Evolutionary conservation across 1,140 invertebrate genomes (phyloP).

Genomic region (Pemphigus obesinymphae): DNA sequence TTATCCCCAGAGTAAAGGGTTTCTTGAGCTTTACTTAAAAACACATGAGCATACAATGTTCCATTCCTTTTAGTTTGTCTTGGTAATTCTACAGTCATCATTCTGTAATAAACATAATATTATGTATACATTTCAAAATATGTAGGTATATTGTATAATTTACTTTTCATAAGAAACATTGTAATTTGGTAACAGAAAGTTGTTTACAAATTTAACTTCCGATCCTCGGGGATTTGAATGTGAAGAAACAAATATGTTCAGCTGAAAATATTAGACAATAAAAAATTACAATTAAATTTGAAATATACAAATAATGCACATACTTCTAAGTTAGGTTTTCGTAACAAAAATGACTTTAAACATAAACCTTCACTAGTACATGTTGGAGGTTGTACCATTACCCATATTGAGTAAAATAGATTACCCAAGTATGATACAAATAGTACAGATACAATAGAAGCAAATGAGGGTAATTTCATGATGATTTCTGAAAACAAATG

Average conservation of each 20-base stretch:
- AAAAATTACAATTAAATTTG: neutral
- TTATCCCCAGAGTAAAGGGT: neutral
- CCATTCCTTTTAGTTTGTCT: constrained; percentile 12
- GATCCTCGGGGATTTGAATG: neutral
- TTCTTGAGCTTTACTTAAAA: constrained; percentile 3
- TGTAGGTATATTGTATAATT: neutral
- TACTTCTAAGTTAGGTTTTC: constrained; percentile 35
- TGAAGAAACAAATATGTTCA: constrained; percentile 15
- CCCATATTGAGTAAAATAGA: constrained; percentile 29
- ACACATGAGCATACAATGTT: constrained; percentile 20
- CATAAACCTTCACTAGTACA: constrained; percentile 32
- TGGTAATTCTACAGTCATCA: constrained; percentile 13
- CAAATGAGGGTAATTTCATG: constrained; percentile 20
- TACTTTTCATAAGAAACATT: constrained; percentile 30
- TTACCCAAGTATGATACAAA: constrained; percentile 14
- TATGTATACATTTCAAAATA: neutral
- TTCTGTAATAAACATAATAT: neutral
- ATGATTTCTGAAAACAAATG: neutral
- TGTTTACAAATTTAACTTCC: constrained; percentile 13
- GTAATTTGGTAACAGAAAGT: neutral
- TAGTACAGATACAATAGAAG: constrained; percentile 1
- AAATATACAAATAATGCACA: neutral
- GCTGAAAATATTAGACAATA: neutral
- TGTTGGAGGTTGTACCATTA: constrained; percentile 22
- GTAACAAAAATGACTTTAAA: constrained; percentile 17